Percentiles rank a stretch among this genome's conserved stretches.
These are phyloP conservation scores for Pseudolaguvia tuberculata DNA, from an alignment of 2,113 vertebrate species.

Conservation along the genomic window DNA sequence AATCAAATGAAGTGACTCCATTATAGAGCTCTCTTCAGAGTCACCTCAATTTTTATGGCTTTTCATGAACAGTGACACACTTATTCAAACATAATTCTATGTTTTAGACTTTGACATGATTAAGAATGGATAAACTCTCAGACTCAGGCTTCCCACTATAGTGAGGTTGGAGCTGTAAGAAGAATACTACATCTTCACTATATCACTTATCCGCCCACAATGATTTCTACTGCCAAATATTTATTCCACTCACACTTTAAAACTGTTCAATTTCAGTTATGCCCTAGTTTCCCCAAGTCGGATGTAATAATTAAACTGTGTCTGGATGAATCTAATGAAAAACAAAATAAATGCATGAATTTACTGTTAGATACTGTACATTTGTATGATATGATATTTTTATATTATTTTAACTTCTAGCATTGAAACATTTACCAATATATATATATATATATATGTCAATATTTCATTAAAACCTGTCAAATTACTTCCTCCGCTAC, in stretches of 20 bases:
- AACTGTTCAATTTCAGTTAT: neutral
- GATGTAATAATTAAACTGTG: constrained; percentile 6
- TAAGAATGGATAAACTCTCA: neutral
- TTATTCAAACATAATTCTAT: neutral
- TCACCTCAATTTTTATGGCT: neutral
- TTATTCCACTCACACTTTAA: neutral
- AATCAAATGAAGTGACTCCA: too few relatives aligned
- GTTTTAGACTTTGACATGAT: neutral
- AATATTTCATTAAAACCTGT: too few relatives aligned
- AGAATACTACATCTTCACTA: neutral
- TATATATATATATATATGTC: too few relatives aligned
- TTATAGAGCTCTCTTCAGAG: neutral
- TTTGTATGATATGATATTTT: too few relatives aligned
- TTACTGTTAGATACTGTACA: neutral
- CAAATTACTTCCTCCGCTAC: too few relatives aligned
- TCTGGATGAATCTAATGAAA: neutral
- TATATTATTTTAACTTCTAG: too few relatives aligned
- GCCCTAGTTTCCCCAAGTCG: constrained; percentile 9
- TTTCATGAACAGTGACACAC: neutral
- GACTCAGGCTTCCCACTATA: neutral
- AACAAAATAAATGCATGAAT: neutral
- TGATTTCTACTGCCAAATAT: neutral
- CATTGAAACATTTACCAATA: too few relatives aligned
- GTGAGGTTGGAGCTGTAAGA: neutral
- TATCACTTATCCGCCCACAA: neutral